Base-by-base conservation (phyloP, 2,797 vertebrate species). In the Rhinoraja longicauda region DNA sequence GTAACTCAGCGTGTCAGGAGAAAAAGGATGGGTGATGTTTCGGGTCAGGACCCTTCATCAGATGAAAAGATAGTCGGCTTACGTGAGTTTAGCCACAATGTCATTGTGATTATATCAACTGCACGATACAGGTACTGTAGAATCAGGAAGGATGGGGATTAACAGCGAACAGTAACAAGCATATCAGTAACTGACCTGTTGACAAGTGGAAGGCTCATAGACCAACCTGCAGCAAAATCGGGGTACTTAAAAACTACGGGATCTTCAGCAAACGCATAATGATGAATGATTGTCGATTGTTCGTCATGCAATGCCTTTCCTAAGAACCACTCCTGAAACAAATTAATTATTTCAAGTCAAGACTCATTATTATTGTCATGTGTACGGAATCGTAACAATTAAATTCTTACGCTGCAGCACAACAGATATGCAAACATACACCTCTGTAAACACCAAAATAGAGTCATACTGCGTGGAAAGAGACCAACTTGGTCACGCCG, bases 231-330 rank as follows among this genome's bases (percentile, higher is more conserved):
- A 94, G 97, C 96, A 94, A 99, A 99, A 96, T 99, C 99, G 39
- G 99, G 98, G 96, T 98, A 99, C 94, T 98, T 97, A 95, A 99
- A 99, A 95, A 96, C 77, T 1, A 97, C 96, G 86, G 98, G 98
- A 94, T 99, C 98, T 96, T 99, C 98, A 91, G 98, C 98, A 95
- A 99, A 99, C 95, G 98, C 98, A 45, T 99, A 99, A 96, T 99
- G 99, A 96, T 99, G 99, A 95, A 99, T 99, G 95, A 99, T 99
- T 94, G 99, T 99, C 36, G 98, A 98, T 94, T 99, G 98, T 94
- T 98, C 97, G 86, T 99, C 98, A 39, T 97, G 95, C 15, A 99
- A 96, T 0, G 98, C 96, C 96, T 98, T 99, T 93, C 98, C 98
- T 93, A 99, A 97, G 96, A 99, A 99, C 97, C 98, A 98, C 94